Evolutionary conservation across 2,797 vertebrate genomes (phyloP).

Genomic region (Microtus obscurus): DNA sequence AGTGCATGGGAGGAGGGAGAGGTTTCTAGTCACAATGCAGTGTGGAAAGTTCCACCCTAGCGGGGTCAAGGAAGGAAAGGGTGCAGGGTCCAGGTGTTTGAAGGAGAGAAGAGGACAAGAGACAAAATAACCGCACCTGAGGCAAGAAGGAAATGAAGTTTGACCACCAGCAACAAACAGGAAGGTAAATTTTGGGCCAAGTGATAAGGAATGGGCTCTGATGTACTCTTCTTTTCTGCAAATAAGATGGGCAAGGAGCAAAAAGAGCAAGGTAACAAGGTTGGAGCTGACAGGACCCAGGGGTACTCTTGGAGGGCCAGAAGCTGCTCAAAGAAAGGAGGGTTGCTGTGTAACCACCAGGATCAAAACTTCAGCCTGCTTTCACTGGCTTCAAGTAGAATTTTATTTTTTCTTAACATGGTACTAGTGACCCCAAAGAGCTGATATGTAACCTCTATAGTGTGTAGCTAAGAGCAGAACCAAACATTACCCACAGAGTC

Average conservation of each 20-base stretch:
- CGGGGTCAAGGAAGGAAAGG: background rate
- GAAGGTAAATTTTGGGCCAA: background rate
- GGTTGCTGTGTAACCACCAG: background rate
- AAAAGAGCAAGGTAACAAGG: background rate
- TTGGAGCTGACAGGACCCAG: background rate
- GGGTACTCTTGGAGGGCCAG: background rate
- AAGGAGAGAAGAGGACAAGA: background rate
- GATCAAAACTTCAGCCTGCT: background rate
- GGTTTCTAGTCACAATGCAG: background rate
- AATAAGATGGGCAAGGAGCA: background rate
- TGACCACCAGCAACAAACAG: background rate
- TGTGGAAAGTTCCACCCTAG: background rate
- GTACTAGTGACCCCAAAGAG: background rate
- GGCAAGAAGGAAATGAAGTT: conserved; percentile 6
- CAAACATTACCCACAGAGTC: background rate
- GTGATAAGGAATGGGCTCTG: background rate
- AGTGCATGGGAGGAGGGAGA: background rate
- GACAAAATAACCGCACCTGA: background rate
- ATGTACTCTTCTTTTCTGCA: background rate
- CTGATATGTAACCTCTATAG: background rate
- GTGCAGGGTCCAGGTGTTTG: background rate
- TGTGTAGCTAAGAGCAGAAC: background rate
- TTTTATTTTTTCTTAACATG: background rate
- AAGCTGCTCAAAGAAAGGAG: background rate
- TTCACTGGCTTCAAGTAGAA: conserved; percentile 6